Conservation (phyloP, 2,888 invertebrate genomes). For the Chloromyia formosa region DNA sequence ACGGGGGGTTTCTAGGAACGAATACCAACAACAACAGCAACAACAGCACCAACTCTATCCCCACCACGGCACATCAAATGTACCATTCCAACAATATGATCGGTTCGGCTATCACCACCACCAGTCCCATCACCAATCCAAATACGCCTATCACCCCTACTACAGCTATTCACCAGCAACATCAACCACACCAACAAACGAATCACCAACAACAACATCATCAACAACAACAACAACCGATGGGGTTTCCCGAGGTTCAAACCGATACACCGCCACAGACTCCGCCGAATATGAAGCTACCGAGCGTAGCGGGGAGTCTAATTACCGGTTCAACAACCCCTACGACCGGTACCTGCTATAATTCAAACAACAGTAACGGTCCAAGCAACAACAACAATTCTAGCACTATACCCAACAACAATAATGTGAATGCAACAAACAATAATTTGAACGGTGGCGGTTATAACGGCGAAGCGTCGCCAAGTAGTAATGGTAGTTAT, state of each 20-base stretch:
- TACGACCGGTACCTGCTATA: conserved; percentile 67
- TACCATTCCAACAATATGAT: conserved; percentile 59
- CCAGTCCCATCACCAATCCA: conserved; percentile 62
- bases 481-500: conserved; percentile 52
- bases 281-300: conserved; percentile 92
- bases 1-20: conserved; percentile 74
- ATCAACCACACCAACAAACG: conserved; percentile 56
- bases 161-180: conserved; percentile 53
- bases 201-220: conserved; percentile 55
- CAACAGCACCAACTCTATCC: conserved; percentile 35
- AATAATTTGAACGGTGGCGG: conserved; percentile 48
- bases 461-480: conserved; percentile 52
- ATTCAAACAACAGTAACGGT: conserved; percentile 54
- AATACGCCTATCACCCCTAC: conserved; percentile 60
- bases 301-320: conserved; percentile 79
- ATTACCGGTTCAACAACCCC: conserved; percentile 71
- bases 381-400: conserved; percentile 48
- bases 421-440: conserved; percentile 52
- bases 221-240: conserved; percentile 63
- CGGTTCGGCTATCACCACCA: conserved; percentile 53
- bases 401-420: conserved; percentile 51
- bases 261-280: conserved; percentile 92
- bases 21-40: conserved; percentile 53
- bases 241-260: conserved; percentile 87
- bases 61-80: conserved; percentile 51